Base-by-base conservation (phyloP, 1,140 invertebrate genomes). In the Armadillidium nasatum region DNA sequence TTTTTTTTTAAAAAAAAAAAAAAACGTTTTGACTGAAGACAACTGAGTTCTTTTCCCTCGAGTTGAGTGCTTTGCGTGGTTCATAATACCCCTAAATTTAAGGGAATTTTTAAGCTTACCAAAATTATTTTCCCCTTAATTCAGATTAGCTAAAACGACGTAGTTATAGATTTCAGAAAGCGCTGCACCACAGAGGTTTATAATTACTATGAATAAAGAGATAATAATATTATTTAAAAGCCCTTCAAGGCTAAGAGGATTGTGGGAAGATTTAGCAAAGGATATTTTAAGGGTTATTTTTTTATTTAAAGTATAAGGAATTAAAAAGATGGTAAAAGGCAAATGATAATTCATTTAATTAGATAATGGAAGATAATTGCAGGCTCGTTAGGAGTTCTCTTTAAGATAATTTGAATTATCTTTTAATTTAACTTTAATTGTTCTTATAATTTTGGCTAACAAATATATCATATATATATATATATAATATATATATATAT, bases 91-190 rank as follows among this genome's bases (percentile, higher is more conserved):
- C 2, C 50, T 13, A 60, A 60, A 60, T 60, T 60, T 60, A 60
- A 19, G 50, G 50, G 50, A 60, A 33, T 33, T 60, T 60, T 60
- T 60, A 7, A 60, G 50, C 1, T 60, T 60, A 60, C 50, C 11
- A 60, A 60, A 60, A 60, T 60, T 60, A 60, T 60, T 60, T 60
- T 60, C 50, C 50, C 50, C 50, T 60, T 60, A 60, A 15, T 60
- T 19, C 50, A 19, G 19, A 15, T 60, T 15, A 60, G 11, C 50
- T 15, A 60, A 60, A 60, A 13, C 50, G 1, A 19, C 7, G 11
- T 60, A 19, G 50, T 60, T 60, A 60, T 60, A 60, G 50, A 60
- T 60, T 60, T 60, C 50, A 60, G 19, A 60, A 60, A 15, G 50
- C 50, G 1, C 11, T 15, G 19, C 2, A 60, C 19, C 19, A 19